Base-by-base conservation (phyloP, 2,888 invertebrate species). In the Amiota mariae region DNA sequence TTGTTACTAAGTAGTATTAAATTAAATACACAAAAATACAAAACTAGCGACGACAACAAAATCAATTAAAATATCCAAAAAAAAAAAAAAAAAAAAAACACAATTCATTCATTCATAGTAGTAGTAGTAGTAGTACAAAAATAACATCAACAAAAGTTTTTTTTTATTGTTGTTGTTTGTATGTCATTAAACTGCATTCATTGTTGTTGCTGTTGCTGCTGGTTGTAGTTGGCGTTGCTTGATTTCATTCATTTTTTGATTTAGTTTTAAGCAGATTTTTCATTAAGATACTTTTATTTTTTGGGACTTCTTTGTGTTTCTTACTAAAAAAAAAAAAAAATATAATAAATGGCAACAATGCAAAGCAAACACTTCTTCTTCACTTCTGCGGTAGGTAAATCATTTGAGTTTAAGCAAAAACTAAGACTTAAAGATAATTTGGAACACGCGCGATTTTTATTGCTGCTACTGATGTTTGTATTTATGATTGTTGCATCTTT, bases 331-430 rank as follows among this genome's bases (percentile, higher is more conserved):
- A 49, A 24, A 20, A 56, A 56, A 47, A 48, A 68, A 56, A 8
- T n/a, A 49, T 51, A 20, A 56, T 59, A 47, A 48, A 68, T 48
- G 63, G 24, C 72, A 67, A 72, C 36, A 73, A 59, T 57, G 70
- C 66, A 64, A 64, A 48, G n/a, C 47, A 59, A 56, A 56, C 18
- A 59, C 24, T 46, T 49, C 73, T 76, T 72, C 70, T 73, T 57
- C 82, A 73, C 64, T 18, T 47, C 20, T 79, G 85, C 82, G 80
- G 85, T 85, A 83, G 83, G 83, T 83, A 83, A 83, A 83, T 83
- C 85, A 85, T 85, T 78, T 77, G 77, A 81, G 85, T 11, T 59
- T 11, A 59, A 59, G n/a, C 59, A 59, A 59, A 54, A 9, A 54
- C 20, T 9, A 59, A 59, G 59, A 11, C 59, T 4, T 51, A 10